phyloP scores from a whole-genome alignment of 1,140 invertebrate species.

The Dolichoris vasculosae region DNA sequence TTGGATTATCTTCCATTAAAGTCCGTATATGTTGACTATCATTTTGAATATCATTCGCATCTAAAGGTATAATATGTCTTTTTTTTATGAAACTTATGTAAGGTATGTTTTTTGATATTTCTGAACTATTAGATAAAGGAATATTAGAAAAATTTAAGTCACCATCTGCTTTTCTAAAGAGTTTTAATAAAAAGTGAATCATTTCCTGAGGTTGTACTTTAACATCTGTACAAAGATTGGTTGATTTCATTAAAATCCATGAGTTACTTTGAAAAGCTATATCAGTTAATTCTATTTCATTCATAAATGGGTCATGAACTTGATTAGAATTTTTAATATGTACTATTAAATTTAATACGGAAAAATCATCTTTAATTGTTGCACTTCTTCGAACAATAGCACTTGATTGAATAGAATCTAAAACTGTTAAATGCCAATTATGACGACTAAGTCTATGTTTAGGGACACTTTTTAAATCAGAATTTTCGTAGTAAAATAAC shows the following conservation, averaged over 20 bases:
- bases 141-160: constrained; percentile 67
- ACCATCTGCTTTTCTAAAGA: constrained; percentile 60
- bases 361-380: constrained; percentile 71
- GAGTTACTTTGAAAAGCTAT: constrained; percentile 75
- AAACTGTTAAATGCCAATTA: constrained; percentile 80
- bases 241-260: constrained; percentile 74
- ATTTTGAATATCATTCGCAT: constrained; percentile 52
- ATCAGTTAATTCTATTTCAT: constrained; percentile 78
- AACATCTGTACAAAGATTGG: constrained; percentile 63
- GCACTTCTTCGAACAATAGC: constrained; percentile 75
- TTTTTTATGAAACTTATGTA: constrained; percentile 67
- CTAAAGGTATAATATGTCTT: constrained; percentile 61
- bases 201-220: constrained; percentile 75
- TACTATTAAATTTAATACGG: constrained; percentile 78
- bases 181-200: constrained; percentile 74
- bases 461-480: constrained; percentile 68
- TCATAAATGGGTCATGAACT: constrained; percentile 76
- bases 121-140: constrained; percentile 60
- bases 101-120: constrained; percentile 56
- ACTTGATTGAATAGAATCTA: constrained; percentile 79
- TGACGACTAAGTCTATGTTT: constrained; percentile 81
- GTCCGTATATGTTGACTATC: constrained; percentile 52
- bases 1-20: constrained; percentile 49
- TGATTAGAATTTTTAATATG: constrained; percentile 81
- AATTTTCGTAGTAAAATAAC: constrained; percentile 84